phyloP scores from a whole-genome alignment of 2,797 vertebrate species.

The Sardinella longiceps region DNA sequence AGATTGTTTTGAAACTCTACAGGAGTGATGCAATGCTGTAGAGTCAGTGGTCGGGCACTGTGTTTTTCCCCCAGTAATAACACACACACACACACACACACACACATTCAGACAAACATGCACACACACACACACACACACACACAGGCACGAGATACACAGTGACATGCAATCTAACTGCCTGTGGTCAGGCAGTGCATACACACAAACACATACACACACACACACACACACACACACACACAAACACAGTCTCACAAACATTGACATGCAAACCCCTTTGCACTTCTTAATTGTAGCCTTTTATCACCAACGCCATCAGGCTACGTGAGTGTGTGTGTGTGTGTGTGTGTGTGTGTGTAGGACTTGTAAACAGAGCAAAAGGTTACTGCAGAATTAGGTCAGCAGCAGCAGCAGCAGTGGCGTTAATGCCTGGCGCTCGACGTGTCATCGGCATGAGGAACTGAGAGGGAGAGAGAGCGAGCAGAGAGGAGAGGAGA shows the following conservation, averaged over 20 bases:
- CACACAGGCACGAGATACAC: too few relatives aligned
- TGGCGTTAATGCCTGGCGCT: too few relatives aligned
- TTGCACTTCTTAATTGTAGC: not conserved
- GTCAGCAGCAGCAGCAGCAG: constrained; percentile 33
- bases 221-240: not conserved
- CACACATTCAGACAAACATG: not conserved
- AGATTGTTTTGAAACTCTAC: not conserved
- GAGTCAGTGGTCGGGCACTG: not conserved
- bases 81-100: not conserved
- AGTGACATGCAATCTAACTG: not conserved
- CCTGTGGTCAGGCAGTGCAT: not conserved
- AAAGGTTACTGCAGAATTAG: constrained; percentile 33
- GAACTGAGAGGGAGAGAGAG: constrained; percentile 15
- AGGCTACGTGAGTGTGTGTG: not conserved
- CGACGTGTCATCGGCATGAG: too few relatives aligned
- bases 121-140: not conserved
- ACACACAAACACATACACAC: not conserved
- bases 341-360: not conserved
- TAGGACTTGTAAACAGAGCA: not conserved
- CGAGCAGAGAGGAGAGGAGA: constrained; percentile 32
- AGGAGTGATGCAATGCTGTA: not conserved
- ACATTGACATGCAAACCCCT: not conserved
- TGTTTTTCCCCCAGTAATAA: not conserved
- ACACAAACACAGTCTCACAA: not conserved
- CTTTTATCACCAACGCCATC: not conserved